These are phyloP conservation scores for Dasyornis broadbenti DNA, from an alignment of 2,113 vertebrate genomes.

Conservation along the genomic window DNA sequence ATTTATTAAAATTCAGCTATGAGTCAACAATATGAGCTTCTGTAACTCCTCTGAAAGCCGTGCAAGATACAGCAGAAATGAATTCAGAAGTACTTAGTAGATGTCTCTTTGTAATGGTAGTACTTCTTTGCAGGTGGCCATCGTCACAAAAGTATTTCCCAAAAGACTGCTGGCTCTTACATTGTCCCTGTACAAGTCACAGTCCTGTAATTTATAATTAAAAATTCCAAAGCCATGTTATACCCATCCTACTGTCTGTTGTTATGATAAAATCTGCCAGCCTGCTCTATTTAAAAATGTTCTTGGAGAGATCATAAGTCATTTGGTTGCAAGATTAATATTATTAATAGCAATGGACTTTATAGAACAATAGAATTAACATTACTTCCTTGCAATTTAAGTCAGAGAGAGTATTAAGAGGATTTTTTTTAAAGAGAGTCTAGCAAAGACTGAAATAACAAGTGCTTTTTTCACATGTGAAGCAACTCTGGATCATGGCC, in stretches of 20 bases:
- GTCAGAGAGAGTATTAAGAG: not conserved
- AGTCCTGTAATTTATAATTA: not conserved
- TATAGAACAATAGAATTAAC: not conserved
- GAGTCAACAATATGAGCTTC: not conserved
- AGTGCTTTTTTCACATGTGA: not conserved
- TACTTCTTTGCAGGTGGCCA: not conserved
- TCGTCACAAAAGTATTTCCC: not conserved
- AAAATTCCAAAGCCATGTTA: not conserved
- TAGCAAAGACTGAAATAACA: not conserved
- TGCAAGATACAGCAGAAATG: not conserved
- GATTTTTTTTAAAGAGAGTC: not conserved
- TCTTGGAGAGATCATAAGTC: not conserved
- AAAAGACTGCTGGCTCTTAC: not conserved
- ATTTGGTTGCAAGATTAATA: not conserved
- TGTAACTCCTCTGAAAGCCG: not conserved
- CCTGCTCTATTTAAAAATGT: conserved; percentile 3
- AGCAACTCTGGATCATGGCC: not conserved
- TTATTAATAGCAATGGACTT: not conserved
- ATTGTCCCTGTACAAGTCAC: not conserved
- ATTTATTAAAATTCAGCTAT: not conserved
- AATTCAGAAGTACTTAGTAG: not conserved
- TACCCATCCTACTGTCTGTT: not conserved
- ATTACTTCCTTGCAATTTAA: not conserved
- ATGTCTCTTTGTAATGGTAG: not conserved
- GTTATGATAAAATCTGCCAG: not conserved